Evolutionary conservation across 2,888 invertebrate species (phyloP).

Genomic region (Enoplolaimus lenunculus): DNA sequence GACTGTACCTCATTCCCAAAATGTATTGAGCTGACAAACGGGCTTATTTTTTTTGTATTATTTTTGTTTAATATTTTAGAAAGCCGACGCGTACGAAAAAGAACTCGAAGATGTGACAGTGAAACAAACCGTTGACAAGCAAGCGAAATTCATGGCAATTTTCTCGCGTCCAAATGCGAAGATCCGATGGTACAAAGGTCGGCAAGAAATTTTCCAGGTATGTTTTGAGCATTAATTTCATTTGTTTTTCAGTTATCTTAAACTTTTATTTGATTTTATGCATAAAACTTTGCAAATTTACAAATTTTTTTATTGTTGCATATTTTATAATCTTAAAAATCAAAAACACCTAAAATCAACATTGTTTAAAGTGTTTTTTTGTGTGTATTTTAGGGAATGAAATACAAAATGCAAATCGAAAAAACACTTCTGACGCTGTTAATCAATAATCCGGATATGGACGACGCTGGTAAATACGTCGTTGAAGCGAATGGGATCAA

Average conservation of each 20-base stretch:
- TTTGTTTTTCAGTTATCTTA: too few species aligned
- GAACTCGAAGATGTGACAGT: conserved; percentile 83
- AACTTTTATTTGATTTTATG: too few species aligned
- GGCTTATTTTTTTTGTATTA: too few species aligned
- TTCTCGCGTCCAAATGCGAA: conserved; percentile 80
- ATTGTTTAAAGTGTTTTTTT: too few species aligned
- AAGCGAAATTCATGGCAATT: conserved; percentile 76
- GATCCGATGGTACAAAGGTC: conserved; percentile 41
- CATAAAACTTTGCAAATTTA: too few species aligned
- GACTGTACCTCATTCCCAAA: too few species aligned
- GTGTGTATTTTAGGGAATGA: conserved; percentile 74
- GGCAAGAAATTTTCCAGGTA: background rate
- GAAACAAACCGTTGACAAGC: conserved; percentile 89
- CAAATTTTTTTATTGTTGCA: too few species aligned
- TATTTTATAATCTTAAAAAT: too few species aligned
- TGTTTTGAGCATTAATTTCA: too few species aligned
- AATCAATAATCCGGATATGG: conserved; percentile 76
- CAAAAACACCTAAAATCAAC: too few species aligned
- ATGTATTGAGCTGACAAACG: too few species aligned
- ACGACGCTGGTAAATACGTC: conserved; percentile 90
- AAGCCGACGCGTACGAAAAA: conserved; percentile 81
- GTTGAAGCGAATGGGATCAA: conserved; percentile 79
- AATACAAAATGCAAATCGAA: conserved; percentile 86
- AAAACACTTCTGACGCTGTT: conserved; percentile 76
- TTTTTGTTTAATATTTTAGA: conserved; percentile 52